Evolutionary conservation across 2,888 invertebrate genomes (phyloP).

Genomic region (Campoletis raptor): DNA sequence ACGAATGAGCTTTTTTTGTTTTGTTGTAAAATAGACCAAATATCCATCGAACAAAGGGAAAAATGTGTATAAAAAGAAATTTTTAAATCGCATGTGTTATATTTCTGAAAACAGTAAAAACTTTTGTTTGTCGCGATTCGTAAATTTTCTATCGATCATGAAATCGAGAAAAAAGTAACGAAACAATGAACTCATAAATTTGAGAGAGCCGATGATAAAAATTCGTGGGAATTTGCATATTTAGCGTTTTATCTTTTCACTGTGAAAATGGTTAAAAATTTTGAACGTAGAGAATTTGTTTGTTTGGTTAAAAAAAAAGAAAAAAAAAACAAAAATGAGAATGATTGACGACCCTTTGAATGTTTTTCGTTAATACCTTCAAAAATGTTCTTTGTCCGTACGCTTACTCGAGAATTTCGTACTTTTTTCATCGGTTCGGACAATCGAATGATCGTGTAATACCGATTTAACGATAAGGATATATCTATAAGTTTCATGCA

Average conservation of each 20-base stretch:
- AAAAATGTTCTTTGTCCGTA: slow-evolving; percentile 17
- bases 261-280: slow-evolving; percentile 1
- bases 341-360: slow-evolving; percentile 17
- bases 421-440: slow-evolving; percentile 26
- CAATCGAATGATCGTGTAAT: slow-evolving; percentile 9
- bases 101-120: neutral
- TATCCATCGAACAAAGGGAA: neutral
- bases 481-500: slow-evolving; percentile 10
- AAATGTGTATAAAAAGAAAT: neutral
- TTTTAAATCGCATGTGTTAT: neutral
- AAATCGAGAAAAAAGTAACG: neutral
- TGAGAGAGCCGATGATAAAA: neutral
- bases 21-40: neutral
- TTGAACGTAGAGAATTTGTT: slow-evolving; percentile 6
- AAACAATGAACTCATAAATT: neutral
- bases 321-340: slow-evolving; percentile 17
- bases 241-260: neutral
- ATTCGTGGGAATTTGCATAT: neutral
- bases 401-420: slow-evolving; percentile 1
- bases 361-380: slow-evolving; percentile 29
- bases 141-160: neutral
- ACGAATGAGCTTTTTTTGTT: no score
- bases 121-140: neutral
- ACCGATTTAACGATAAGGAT: slow-evolving; percentile 35
- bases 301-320: neutral